Evolutionary conservation across 2,113 vertebrate species (phyloP), one percentile per base, ranked within the genome.

Genomic region (human (Homo sapiens)): DNA sequence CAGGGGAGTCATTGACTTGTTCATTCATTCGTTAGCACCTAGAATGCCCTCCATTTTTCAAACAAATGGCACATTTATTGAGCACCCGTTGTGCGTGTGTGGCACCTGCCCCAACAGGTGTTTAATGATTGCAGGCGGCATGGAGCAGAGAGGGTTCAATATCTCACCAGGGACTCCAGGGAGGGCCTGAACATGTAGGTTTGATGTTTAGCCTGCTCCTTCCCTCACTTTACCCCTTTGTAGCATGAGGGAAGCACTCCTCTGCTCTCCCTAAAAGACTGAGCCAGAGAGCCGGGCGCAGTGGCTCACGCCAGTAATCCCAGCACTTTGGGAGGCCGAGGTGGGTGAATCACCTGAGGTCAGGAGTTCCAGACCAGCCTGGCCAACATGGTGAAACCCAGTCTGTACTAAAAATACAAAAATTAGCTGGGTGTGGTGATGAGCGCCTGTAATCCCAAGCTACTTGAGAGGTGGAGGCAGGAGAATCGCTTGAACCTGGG

Each of bases 41-140:
- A 61, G 87, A 96, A 68, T 22, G 35, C 32, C 76, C 70, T 85
- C 57, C 22, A 43, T 52, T 94, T 97, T 94, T 87, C 84, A 93
- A 97, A 90, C 83, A 97, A 86, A 72, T 94, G 95, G 75, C 93
- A 55, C 93, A 90, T 84, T 92, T 57, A 76, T 50, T 76, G 79
- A 73, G 84, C 16, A 45, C 76, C 88, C 45, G 43, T 27, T 48
- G 22, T 59, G 45, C 9, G 17, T 12, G 17, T 57, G 11, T 32
- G 27, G 35, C 85, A 73, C 45, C 55, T n/a, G 23, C 20, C 27
- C 6, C 40, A 38, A 17, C 8, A n/a, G 79, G n/a, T n/a, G 30
- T 94, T 83, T 94, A 84, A 57, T 70, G 52, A 43, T 13, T 52
- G 52, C 18, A 0, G 22, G 14, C 1, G 12, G 48, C 8, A 7